Base-by-base conservation (phyloP, 2,113 vertebrate species). In the Cacatua alba region DNA sequence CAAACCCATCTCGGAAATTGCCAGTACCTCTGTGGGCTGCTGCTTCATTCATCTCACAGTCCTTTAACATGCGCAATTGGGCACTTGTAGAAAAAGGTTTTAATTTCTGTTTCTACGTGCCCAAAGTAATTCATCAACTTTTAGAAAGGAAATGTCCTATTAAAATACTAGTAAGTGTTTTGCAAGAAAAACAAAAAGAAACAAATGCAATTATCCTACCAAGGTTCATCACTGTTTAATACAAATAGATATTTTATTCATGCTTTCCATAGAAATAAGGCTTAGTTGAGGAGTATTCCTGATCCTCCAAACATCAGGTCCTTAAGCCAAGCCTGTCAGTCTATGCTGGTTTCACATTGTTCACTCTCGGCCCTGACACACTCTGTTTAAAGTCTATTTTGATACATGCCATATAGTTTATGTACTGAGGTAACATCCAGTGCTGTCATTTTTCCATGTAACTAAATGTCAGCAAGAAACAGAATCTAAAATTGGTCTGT, bases 401-500 rank as follows among this genome's bases (percentile, higher is more conserved):
- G 86, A 92, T 72, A 67, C 37, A 62, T 89, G 82, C 69, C 83
- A 75, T 37, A 68, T 4, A 77, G 88, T 92, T 96, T 92, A 85
- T 60, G 26, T 67, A 86, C 90, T 70, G 83, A 94, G 59, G 75
- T 93, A 95, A 90, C 84, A 96, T 35, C 88, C 86, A 92, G 67
- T 29, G 44, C 91, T 95, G 64, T 82, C 82, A 95, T 92, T 97
- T 87, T 70, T 43, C 86, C 21, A 17, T 89, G 77, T 37, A 96
- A 91, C 88, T 95, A 97, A 97, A 95, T 90, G 95, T 80, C 87
- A 95, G 77, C 75, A 69, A 93, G 83, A 96, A 95, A 93, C 7
- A 87, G 91, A 81, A 96, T 94, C 95, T 95, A 96, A 97, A 97
- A 95, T 85, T 77, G 93, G 81, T 59, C 80, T 91, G 93, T 88